Evolutionary conservation across 37 sponge, comb jelly and placozoan genomes (phyloP).

Genomic region (Dysidea cf. avara): DNA sequence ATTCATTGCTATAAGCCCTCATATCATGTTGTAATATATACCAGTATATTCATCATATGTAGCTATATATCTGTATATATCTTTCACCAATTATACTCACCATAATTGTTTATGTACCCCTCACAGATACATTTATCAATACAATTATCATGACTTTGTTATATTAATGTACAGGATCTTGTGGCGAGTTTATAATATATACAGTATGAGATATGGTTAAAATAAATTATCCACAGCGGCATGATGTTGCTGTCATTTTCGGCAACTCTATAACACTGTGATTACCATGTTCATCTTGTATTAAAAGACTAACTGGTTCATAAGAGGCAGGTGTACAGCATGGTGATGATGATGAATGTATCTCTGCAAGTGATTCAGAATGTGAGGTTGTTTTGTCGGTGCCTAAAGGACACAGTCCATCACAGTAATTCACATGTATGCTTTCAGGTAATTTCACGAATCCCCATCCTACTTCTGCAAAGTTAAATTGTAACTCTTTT

Average conservation of each 20-base stretch:
- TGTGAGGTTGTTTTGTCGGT: constrained; percentile 26
- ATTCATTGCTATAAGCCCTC: too few species aligned
- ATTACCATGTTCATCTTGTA: background rate
- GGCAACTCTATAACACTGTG: constrained; percentile 11
- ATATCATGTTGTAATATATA: too few species aligned
- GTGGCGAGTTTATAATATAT: too few species aligned
- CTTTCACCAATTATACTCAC: too few species aligned
- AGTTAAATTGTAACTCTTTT: constrained; percentile 36
- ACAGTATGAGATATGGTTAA: too few species aligned
- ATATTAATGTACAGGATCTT: too few species aligned
- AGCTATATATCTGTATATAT: too few species aligned
- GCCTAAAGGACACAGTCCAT: constrained; percentile 43
- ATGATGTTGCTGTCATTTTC: constrained; percentile 41
- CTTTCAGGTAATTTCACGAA: constrained; percentile 28
- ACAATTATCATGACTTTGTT: too few species aligned
- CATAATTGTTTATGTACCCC: too few species aligned
- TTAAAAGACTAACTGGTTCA: background rate
- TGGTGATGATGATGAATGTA: constrained; percentile 26
- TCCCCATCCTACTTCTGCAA: constrained; percentile 24
- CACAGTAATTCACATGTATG: constrained; percentile 51
- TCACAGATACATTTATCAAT: too few species aligned
- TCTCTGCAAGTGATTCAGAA: constrained; percentile 25
- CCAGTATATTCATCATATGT: too few species aligned
- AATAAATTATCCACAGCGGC: constrained; percentile 26
- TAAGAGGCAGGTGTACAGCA: constrained; percentile 52